phyloP scores from a whole-genome alignment of 2,888 invertebrate species.

The Bursaphelenchus okinawaensis region DNA sequence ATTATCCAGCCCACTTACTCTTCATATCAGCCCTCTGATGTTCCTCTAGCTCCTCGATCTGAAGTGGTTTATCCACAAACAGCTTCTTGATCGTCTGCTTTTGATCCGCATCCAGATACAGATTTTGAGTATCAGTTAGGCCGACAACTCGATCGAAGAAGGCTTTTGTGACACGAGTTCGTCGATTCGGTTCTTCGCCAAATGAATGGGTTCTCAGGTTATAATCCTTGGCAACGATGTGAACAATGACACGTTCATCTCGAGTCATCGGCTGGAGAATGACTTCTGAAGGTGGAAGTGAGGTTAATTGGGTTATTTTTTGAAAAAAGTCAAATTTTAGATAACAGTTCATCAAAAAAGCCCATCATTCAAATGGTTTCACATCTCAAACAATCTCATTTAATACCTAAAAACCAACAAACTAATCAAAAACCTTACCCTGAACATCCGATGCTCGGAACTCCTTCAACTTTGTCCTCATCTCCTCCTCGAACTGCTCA shows the following conservation, averaged over 20 bases:
- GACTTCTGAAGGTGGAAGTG: background rate
- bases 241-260: slow-evolving; percentile 18
- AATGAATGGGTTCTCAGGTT: slow-evolving; percentile 30
- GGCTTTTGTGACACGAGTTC: background rate
- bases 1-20: background rate
- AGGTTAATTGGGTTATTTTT: no score
- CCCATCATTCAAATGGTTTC: no score
- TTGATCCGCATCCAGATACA: slow-evolving; percentile 9
- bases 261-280: background rate
- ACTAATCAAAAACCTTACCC: background rate
- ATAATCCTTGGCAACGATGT: slow-evolving; percentile 29
- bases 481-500: slow-evolving; percentile 8
- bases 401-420: background rate
- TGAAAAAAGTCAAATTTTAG: no score
- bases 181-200: slow-evolving; percentile 26
- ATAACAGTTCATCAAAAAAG: no score
- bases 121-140: slow-evolving; percentile 18
- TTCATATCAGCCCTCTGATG: slow-evolving; percentile 8
- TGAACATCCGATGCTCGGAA: background rate
- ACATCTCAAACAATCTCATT: no score
- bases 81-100: slow-evolving; percentile 5
- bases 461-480: background rate
- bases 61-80: slow-evolving; percentile 18
- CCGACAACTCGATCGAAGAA: background rate
- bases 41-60: slow-evolving; percentile 18